These are phyloP conservation scores for Pontoporia blainvillei DNA, from an alignment of 2,113 vertebrate species.

Conservation along the genomic window DNA sequence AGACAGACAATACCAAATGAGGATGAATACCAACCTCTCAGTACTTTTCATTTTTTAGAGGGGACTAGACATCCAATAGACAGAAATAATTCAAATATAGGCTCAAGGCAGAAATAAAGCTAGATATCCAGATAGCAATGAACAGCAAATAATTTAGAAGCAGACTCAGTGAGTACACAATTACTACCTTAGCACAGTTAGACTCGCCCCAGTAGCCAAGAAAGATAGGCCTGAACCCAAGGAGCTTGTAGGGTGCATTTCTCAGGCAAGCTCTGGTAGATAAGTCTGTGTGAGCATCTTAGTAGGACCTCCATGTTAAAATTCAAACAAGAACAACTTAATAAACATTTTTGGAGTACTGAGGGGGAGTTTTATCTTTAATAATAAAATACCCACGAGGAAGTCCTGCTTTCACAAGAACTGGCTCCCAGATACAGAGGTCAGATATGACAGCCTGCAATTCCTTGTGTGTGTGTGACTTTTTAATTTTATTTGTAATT, in stretches of 20 bases:
- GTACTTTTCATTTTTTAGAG: not conserved
- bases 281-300: not conserved
- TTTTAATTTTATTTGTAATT: too few species aligned
- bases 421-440: not conserved
- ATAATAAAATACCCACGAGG: not conserved
- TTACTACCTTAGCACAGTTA: not conserved
- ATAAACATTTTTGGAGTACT: not conserved
- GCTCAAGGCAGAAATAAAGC: not conserved
- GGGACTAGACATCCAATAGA: not conserved
- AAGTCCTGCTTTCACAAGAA: not conserved
- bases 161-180: not conserved
- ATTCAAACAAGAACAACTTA: not conserved
- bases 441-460: not conserved
- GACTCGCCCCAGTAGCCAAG: not conserved
- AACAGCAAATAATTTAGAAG: not conserved
- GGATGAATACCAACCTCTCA: not conserved
- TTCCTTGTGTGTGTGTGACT: not conserved
- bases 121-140: not conserved
- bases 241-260: too few species aligned
- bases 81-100: not conserved
- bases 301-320: not conserved
- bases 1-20: not conserved
- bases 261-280: rapidly evolving
- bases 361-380: not conserved
- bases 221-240: not conserved